phyloP scores from a whole-genome alignment of 2,797 vertebrate genomes.

The Macrochelys suwanniensis region DNA sequence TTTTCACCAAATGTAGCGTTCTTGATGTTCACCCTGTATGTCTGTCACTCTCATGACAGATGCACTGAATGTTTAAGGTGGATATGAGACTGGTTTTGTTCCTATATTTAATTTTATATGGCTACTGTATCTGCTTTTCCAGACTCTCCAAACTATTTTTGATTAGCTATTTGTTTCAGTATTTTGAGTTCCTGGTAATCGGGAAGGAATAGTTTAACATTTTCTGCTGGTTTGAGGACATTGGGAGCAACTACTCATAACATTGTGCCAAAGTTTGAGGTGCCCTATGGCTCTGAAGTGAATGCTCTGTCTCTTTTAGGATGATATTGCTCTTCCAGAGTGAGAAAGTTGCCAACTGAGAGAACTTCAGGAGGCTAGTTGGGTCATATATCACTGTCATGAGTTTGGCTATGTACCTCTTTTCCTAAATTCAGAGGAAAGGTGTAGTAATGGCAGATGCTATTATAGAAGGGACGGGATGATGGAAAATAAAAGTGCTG shows the following conservation, averaged over 20 bases:
- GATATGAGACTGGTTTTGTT: neutral
- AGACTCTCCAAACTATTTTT: neutral
- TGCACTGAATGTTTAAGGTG: neutral
- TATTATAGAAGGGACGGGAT: neutral
- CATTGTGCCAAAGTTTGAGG: neutral
- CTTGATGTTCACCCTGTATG: neutral
- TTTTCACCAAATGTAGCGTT: neutral
- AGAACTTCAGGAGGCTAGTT: conserved; percentile 40
- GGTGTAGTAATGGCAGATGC: neutral
- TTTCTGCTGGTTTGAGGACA: neutral
- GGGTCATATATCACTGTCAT: conserved; percentile 35
- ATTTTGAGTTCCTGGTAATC: neutral
- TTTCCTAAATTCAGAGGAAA: conserved; percentile 11
- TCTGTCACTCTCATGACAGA: neutral
- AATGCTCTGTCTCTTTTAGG: conserved; percentile 14
- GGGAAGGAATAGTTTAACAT: neutral
- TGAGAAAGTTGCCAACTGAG: neutral
- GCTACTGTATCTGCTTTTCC: neutral
- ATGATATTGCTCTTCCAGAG: neutral
- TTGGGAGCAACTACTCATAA: neutral
- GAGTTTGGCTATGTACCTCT: conserved; percentile 29
- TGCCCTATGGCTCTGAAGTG: conserved; percentile 28
- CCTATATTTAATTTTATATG: neutral
- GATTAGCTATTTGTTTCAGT: neutral
- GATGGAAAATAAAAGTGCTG: neutral